These are phyloP conservation scores for Opisthograptis luteolata DNA, from an alignment of 2,888 invertebrate genomes.

Conservation along the genomic window DNA sequence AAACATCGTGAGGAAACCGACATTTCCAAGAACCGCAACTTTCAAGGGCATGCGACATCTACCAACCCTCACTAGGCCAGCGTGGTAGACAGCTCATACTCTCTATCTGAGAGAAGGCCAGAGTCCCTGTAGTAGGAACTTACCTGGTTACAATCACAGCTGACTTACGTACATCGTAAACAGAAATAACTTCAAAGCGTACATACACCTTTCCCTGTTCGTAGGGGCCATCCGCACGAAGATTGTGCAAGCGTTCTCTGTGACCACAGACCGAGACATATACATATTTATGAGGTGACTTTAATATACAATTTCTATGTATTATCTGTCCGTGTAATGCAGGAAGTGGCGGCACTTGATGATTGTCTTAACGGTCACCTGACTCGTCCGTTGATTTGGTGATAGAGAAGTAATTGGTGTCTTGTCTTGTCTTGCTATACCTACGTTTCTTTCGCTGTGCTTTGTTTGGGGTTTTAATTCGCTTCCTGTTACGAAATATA, in stretches of 20 bases:
- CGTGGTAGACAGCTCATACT: too few species aligned
- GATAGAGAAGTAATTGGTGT: slow-evolving; percentile 60
- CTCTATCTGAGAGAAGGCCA: too few species aligned
- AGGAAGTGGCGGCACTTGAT: slow-evolving; percentile 74
- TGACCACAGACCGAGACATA: slow-evolving; percentile 81
- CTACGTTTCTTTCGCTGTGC: slow-evolving; percentile 12
- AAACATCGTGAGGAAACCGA: too few species aligned
- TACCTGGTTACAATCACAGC: too few species aligned
- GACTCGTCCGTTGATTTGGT: slow-evolving; percentile 47
- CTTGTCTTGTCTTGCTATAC: too few species aligned
- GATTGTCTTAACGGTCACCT: slow-evolving; percentile 81
- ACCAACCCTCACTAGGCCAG: too few species aligned
- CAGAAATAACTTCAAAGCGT: slow-evolving; percentile 5
- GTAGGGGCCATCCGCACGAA: slow-evolving; percentile 64
- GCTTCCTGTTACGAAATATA: neutral
- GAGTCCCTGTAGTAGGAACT: too few species aligned
- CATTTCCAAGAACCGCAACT: too few species aligned
- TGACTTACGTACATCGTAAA: neutral
- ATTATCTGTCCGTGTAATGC: slow-evolving; percentile 79
- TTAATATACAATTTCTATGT: slow-evolving; percentile 84
- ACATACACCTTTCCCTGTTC: slow-evolving; percentile 44
- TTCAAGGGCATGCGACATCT: too few species aligned
- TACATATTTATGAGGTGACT: slow-evolving; percentile 83
- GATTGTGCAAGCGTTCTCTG: slow-evolving; percentile 79
- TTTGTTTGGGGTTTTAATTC: neutral